Evolutionary conservation across 1,140 invertebrate species (phyloP).

Genomic region (Drosophila nikananu): DNA sequence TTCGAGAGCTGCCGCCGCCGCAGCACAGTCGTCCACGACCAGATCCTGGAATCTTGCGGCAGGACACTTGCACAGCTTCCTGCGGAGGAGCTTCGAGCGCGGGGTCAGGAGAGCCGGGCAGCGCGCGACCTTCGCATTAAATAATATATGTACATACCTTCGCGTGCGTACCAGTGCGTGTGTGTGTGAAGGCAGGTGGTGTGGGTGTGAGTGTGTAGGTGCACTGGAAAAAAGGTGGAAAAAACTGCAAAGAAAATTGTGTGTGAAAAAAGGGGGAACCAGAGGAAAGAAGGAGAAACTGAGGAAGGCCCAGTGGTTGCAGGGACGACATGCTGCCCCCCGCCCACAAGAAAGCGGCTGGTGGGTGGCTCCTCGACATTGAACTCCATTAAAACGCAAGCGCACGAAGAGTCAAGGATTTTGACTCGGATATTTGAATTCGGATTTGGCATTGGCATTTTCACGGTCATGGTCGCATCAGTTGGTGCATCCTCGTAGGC

Average conservation of each 20-base stretch:
- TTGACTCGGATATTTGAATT: conserved; percentile 8
- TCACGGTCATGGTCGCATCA: conserved; percentile 38
- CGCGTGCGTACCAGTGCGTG: conserved; percentile 18
- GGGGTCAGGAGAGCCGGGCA: conserved; percentile 11
- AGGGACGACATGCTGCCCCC: conserved; percentile 35
- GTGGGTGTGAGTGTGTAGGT: conserved; percentile 42
- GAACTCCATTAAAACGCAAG: conserved; percentile 39
- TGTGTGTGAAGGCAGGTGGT: conserved; percentile 22
- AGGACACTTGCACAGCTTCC: conserved; percentile 20
- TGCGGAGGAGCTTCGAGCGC: not conserved
- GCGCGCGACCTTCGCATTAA: conserved; percentile 41
- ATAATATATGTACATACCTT: conserved; percentile 44
- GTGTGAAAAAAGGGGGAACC: not conserved
- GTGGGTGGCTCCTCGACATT: conserved; percentile 40
- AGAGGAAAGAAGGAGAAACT: not conserved
- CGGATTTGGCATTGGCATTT: conserved; percentile 17
- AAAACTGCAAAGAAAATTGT: conserved; percentile 1
- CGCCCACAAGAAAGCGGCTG: conserved; percentile 28
- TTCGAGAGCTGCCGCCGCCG: not conserved
- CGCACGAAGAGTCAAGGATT: conserved; percentile 29
- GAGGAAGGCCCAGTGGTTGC: not conserved
- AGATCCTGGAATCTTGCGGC: not conserved
- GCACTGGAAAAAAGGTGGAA: conserved; percentile 39
- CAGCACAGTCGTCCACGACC: not conserved
- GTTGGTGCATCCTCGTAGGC: not conserved